These are phyloP conservation scores for Erynnis tages DNA, from an alignment of 2,888 invertebrate species.

Conservation along the genomic window DNA sequence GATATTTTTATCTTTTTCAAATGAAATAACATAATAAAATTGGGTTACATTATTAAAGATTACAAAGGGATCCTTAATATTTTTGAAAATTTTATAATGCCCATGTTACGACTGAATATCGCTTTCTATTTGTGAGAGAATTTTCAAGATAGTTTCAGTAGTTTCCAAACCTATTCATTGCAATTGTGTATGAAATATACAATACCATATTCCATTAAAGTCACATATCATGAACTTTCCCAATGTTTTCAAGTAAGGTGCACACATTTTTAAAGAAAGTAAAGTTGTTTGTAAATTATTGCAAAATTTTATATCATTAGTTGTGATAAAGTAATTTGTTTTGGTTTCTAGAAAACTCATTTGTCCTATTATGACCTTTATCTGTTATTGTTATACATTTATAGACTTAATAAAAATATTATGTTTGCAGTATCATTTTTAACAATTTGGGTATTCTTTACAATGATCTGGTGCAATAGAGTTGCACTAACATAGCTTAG, in stretches of 20 bases:
- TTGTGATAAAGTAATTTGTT: conserved; percentile 4
- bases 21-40: too few species aligned
- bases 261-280: conserved; percentile 4
- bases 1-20: too few species aligned
- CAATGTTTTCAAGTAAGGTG: background rate
- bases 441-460: background rate
- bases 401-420: background rate
- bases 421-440: background rate
- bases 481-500: background rate
- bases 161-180: too few species aligned
- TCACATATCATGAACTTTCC: too few species aligned
- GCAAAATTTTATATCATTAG: background rate
- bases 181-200: too few species aligned
- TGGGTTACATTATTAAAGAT: too few species aligned
- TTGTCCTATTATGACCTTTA: conserved; percentile 15
- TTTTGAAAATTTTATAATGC: too few species aligned
- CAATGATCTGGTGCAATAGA: background rate
- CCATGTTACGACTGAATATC: too few species aligned
- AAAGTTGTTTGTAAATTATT: conserved; percentile 3
- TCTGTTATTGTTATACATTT: background rate
- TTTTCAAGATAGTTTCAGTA: too few species aligned
- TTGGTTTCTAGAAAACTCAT: conserved; percentile 6
- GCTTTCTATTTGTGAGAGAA: too few species aligned
- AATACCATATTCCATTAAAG: too few species aligned
- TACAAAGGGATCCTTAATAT: too few species aligned